Conservation (phyloP, 2,797 vertebrate genomes). For the Momotus momota region DNA sequence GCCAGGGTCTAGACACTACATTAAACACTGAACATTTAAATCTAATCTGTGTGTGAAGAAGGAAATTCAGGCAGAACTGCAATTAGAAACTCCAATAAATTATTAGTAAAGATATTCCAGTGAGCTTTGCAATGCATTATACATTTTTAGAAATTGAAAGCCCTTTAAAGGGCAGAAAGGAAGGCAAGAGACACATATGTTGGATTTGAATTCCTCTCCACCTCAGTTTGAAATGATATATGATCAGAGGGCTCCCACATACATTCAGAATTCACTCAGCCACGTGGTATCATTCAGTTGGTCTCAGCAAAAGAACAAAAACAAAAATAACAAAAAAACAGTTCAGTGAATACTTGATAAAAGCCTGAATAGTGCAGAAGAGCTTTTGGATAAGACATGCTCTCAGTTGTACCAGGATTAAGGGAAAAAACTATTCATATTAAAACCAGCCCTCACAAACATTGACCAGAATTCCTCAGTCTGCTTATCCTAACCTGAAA, state of each 20-base stretch:
- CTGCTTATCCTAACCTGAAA: not conserved
- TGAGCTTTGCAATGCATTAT: not conserved
- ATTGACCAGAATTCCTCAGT: not conserved
- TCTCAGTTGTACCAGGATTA: not conserved
- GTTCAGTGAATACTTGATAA: not conserved
- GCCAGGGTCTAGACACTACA: not conserved
- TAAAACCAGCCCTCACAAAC: not conserved
- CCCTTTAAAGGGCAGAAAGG: slow-evolving; percentile 40
- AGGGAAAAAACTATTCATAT: not conserved
- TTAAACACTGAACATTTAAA: not conserved
- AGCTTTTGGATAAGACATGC: not conserved
- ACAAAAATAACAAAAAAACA: not conserved
- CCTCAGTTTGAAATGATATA: not conserved
- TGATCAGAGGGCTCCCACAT: slow-evolving; percentile 7
- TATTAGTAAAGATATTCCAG: not conserved
- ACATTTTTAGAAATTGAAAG: slow-evolving; percentile 7
- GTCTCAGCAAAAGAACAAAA: not conserved
- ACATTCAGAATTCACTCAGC: not conserved
- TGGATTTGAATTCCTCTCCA: not conserved
- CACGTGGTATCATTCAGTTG: not conserved
- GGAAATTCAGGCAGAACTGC: not conserved
- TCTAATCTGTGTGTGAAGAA: not conserved
- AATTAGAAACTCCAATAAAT: not conserved
- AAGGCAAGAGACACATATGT: not conserved
- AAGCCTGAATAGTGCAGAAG: not conserved